A percentile compares a stretch with the other conserved stretches of the same genome.
Conservation (phyloP, 2,113 vertebrate species). For the Irena cyanogastra region DNA sequence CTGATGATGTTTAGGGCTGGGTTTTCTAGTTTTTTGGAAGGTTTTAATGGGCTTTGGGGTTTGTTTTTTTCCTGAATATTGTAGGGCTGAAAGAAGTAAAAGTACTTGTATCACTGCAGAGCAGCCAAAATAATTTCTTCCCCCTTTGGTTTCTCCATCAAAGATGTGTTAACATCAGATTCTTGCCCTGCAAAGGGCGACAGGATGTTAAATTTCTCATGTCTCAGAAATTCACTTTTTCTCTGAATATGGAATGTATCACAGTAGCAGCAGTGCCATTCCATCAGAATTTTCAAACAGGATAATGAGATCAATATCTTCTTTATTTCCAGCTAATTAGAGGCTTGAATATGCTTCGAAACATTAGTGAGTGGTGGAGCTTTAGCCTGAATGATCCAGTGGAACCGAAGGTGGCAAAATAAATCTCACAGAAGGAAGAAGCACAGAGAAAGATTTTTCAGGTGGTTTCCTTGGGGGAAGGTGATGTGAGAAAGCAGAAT, state of each 20-base stretch:
- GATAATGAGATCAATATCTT: not conserved
- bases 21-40: rapidly evolving
- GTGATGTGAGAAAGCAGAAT: rapidly evolving
- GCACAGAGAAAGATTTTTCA: rapidly evolving
- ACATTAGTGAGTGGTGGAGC: not conserved
- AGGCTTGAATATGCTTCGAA: not conserved
- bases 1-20: not conserved
- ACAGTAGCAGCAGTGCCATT: not conserved
- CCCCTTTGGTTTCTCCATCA: not conserved
- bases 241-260: not conserved
- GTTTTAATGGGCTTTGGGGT: too few relatives aligned
- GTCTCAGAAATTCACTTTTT: not conserved
- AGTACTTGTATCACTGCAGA: not conserved
- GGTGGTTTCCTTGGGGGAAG: not conserved
- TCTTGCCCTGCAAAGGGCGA: not conserved
- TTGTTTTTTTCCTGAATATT: not conserved
- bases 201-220: not conserved
- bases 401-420: not conserved
- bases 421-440: not conserved
- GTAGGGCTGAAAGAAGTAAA: not conserved
- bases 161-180: not conserved
- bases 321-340: not conserved
- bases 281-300: not conserved
- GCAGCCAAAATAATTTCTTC: not conserved
- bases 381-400: not conserved